These are phyloP conservation scores for Etheostoma cragini DNA, from an alignment of 2,113 vertebrate genomes.

Conservation along the genomic window DNA sequence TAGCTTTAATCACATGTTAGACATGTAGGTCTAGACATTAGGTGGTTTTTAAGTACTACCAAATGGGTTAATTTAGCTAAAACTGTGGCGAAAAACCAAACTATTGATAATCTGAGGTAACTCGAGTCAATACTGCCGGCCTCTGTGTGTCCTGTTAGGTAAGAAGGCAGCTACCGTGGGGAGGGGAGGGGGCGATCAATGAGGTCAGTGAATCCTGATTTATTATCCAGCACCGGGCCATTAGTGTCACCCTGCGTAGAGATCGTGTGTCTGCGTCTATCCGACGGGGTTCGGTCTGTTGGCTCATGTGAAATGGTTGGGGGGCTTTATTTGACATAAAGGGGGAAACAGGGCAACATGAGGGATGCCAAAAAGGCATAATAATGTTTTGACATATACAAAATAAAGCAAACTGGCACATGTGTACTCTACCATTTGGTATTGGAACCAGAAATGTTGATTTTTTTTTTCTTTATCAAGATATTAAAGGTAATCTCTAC, in stretches of 20 bases:
- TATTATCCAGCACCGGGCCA: conserved; percentile 67
- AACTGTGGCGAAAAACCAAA: background rate
- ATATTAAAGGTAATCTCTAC: too few species aligned
- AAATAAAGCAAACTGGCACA: conserved; percentile 13
- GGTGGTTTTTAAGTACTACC: background rate
- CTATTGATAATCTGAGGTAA: conserved; percentile 35
- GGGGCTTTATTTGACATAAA: conserved; percentile 33
- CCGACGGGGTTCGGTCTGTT: conserved; percentile 33
- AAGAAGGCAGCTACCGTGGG: conserved; percentile 28
- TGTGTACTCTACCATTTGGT: background rate
- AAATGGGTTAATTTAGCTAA: background rate
- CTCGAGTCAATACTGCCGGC: conserved; percentile 16
- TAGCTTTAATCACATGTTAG: background rate
- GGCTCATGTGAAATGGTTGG: conserved; percentile 40
- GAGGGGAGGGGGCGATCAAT: conserved; percentile 58
- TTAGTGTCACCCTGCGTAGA: conserved; percentile 63
- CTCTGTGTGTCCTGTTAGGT: conserved; percentile 51
- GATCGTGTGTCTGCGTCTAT: conserved; percentile 46
- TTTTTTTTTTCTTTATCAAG: background rate
- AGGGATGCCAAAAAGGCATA: too few species aligned
- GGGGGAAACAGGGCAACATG: background rate
- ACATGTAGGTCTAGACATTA: too few species aligned
- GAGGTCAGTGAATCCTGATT: conserved; percentile 72
- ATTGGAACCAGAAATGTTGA: background rate
- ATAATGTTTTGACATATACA: conserved; percentile 6